Evolutionary conservation across 2,888 invertebrate species (phyloP), one percentile per base, ranked within the genome.

Genomic region (Brenthis ino): DNA sequence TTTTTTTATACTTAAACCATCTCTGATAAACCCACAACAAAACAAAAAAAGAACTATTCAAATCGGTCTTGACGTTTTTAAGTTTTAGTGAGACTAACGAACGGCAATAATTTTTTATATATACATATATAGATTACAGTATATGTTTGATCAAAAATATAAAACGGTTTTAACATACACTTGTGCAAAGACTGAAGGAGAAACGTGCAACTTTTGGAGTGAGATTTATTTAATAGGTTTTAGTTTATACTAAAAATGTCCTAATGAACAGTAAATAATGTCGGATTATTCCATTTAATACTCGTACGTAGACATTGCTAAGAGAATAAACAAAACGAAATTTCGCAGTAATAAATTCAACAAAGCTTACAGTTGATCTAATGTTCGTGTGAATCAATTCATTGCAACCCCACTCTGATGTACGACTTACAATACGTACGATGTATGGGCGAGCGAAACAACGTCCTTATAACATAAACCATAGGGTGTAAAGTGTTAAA

Each of bases 361-460:
- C 65, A 24, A 68, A 64, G 67, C 64, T 68, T 66, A 64, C 64
- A 68, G 68, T 72, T 74, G 72, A 72, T 72, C 70, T 74, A 74
- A 74, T 72, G 71, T 71, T 66, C 67, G 67, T 71, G 70, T 47
- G 69, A 71, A 72, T 71, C 74, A 71, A 74, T 74, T 71, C 69
- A 71, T 72, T 72, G 74, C 71, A 65, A 71, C 64, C 69, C 69
- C 66, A 64, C 68, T 70, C 69, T 70, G 67, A 74, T 67, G 60
- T 71, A 72, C 70, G 64, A 64, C 67, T 65, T 69, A 63, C 67
- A 67, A 63, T 47, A 33, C 4, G 20, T 37, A 63, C 5, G 13
- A 53, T 37, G 53, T 37, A 11, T 12, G 6, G 16, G 20, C 5
- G 20, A 37, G 13, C 13, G 51, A 50, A n/a, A 37, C 51, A 37